Evolutionary conservation across 2,113 vertebrate species (phyloP).

Genomic region (Protobothrops mucrosquamatus): DNA sequence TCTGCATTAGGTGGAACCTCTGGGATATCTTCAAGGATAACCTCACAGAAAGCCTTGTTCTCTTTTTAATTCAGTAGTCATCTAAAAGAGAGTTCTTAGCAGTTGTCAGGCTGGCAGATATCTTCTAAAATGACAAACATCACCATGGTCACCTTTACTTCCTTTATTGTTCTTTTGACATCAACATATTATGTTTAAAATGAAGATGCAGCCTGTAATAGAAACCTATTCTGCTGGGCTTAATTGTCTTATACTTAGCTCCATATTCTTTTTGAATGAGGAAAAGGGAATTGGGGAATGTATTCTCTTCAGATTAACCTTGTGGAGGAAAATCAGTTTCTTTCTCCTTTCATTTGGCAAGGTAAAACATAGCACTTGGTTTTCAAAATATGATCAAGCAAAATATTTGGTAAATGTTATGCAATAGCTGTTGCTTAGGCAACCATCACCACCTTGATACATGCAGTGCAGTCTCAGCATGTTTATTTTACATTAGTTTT

Average conservation of each 20-base stretch:
- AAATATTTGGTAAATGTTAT: slow-evolving; percentile 55
- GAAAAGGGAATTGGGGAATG: not conserved
- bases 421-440: slow-evolving; percentile 63
- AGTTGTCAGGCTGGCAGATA: not conserved
- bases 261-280: slow-evolving; percentile 3
- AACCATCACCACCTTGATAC: slow-evolving; percentile 62
- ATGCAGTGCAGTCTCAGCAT: slow-evolving; percentile 54
- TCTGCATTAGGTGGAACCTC: not conserved
- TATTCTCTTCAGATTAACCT: slow-evolving; percentile 16
- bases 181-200: not conserved
- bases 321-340: not conserved
- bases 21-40: not conserved
- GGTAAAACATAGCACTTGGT: slow-evolving; percentile 31
- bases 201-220: not conserved
- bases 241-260: not conserved
- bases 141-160: not conserved
- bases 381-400: not conserved
- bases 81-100: not conserved
- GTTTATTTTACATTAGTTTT: slow-evolving; percentile 48
- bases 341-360: slow-evolving; percentile 8
- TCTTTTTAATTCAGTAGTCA: not conserved
- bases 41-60: not conserved
- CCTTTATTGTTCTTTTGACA: not conserved
- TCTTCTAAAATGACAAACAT: not conserved
- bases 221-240: not conserved